A percentile compares a stretch with the other conserved stretches of the same genome.
These are phyloP conservation scores for Bimastos eiseni DNA, from an alignment of 2,888 invertebrate species.

Conservation along the genomic window DNA sequence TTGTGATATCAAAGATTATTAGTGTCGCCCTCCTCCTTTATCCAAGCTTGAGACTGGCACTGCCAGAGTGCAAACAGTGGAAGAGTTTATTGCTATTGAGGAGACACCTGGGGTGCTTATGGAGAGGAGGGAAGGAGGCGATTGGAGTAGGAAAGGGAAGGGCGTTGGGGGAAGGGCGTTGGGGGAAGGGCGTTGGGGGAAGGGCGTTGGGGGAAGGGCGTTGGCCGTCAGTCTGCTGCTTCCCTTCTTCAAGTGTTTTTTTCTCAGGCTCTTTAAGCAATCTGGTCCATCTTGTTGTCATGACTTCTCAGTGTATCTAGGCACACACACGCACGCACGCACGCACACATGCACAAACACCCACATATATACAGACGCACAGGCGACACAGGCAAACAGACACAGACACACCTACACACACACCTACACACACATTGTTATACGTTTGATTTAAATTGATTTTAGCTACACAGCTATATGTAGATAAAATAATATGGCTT, in stretches of 20 bases:
- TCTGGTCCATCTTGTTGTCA: background rate
- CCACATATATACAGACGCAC: background rate
- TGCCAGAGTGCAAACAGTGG: background rate
- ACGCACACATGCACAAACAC: background rate
- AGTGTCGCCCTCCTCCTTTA: too few relatives aligned
- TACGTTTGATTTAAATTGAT: background rate
- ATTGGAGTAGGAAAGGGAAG: background rate
- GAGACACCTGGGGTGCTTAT: background rate
- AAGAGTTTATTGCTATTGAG: background rate
- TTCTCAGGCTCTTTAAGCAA: background rate
- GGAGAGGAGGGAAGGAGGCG: background rate
- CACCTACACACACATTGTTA: too few relatives aligned
- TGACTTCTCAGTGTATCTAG: background rate
- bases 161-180: background rate
- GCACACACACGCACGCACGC: background rate
- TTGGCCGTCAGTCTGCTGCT: too few relatives aligned
- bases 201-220: too few relatives aligned
- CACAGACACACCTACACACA: too few relatives aligned
- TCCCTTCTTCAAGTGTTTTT: background rate
- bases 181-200: background rate
- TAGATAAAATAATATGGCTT: background rate
- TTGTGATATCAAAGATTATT: too few relatives aligned
- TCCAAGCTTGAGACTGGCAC: too few relatives aligned
- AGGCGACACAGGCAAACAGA: too few relatives aligned
- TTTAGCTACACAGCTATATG: background rate